Evolutionary conservation across 2,113 vertebrate species (phyloP).

Genomic region (Xenus cinereus): DNA sequence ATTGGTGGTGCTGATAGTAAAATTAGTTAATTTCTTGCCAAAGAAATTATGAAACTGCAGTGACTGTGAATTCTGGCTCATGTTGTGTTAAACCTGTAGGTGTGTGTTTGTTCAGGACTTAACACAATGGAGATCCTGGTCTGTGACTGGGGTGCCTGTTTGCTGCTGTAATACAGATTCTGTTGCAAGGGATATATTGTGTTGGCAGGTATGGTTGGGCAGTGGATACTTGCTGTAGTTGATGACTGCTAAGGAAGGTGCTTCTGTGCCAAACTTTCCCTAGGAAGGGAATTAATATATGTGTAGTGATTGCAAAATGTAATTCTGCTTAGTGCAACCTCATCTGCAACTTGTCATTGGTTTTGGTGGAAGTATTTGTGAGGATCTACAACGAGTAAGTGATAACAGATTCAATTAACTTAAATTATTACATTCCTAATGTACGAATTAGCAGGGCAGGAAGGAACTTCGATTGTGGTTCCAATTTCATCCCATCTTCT

Average conservation of each 20-base stretch:
- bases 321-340: background rate
- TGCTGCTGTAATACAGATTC: background rate
- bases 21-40: background rate
- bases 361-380: background rate
- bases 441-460: slow-evolving; percentile 60
- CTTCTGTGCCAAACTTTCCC: background rate
- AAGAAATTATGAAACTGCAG: background rate
- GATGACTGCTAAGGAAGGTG: background rate
- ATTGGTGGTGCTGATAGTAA: background rate
- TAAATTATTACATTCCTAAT: slow-evolving; percentile 58
- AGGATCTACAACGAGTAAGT: background rate
- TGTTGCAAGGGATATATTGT: background rate
- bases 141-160: background rate
- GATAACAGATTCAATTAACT: slow-evolving; percentile 22
- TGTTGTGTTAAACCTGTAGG: background rate
- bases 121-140: background rate
- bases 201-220: background rate
- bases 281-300: background rate
- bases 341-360: background rate
- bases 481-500: slow-evolving; percentile 75
- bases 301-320: background rate
- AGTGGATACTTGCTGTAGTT: background rate
- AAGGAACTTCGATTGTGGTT: slow-evolving; percentile 68
- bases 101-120: background rate
- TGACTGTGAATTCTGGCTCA: background rate